Base-by-base conservation (phyloP, 1,140 invertebrate genomes). In the Drosophila nikananu region DNA sequence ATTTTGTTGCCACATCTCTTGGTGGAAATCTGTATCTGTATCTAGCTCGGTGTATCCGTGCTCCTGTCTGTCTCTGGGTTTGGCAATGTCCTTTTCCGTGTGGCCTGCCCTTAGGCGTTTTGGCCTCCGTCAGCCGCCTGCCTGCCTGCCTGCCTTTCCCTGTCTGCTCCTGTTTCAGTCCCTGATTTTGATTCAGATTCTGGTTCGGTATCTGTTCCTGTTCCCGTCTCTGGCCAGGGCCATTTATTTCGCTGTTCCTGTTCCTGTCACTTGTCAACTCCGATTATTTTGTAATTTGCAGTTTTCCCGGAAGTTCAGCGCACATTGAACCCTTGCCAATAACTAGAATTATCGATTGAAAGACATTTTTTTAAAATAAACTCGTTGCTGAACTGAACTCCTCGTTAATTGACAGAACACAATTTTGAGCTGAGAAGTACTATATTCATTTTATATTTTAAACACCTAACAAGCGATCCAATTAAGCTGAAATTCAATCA, bases 1-100 rank as follows among this genome's bases (percentile, higher is more conserved):
- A 74, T 74, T 74, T 74, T 74, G 71, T 74, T 73, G 71, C 71
- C 68, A 73, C 71, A 74, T 74, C 70, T 72, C 64, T 60, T 71
- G 52, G 66, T 72, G 66, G 54, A 59, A 49, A 60, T 41, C 71
- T 61, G 71, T 73, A 73, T 73, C 37, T 71, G 67, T 71, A 68
- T 55, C 15, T 37, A 39, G 46, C 13, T 19, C 55, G 23, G 55
- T 68, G 66, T 41, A 49, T 52, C 66, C 65, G 32, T 46, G 49
- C 23, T 3, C 25, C 3, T n/a, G 27, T 25, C 27, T 23, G 30
- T 61, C 37, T 35, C 35, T 23, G 27, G 21, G 70, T 7, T 27
- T 30, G 63, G 66, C 21, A 27, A 51, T 72, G 42, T 72, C 44
- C 68, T 48, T 37, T 55, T 17, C 65, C 39, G n/a, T 55, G 35